A percentile compares a stretch with the other conserved stretches of the same genome.
Conservation (phyloP, 2,113 vertebrate species). For the Carassius auratus region DNA sequence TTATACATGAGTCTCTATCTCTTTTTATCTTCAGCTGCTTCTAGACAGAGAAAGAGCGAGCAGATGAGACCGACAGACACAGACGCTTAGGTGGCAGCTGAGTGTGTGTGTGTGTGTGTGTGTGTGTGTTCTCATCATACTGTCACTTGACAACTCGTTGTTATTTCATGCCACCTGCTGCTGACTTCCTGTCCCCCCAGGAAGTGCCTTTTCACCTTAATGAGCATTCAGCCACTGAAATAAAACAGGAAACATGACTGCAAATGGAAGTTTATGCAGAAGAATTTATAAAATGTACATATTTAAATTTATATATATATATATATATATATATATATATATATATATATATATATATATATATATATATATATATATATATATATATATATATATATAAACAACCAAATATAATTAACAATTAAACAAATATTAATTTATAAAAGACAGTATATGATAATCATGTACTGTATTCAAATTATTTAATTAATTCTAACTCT, state of each 20-base stretch:
- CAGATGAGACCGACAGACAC: neutral
- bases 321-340: too few relatives aligned
- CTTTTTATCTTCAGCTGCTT: neutral
- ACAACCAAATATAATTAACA: neutral
- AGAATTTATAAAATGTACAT: neutral
- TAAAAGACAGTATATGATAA: neutral
- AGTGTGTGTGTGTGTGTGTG: neutral
- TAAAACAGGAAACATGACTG: neutral
- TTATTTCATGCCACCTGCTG: constrained; percentile 17
- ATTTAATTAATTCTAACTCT: neutral
- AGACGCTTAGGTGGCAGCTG: neutral
- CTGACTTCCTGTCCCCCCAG: constrained; percentile 20
- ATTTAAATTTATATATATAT: neutral
- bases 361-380: too few relatives aligned
- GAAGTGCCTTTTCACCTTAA: constrained; percentile 29
- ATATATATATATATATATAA: neutral
- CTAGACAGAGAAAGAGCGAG: neutral
- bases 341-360: too few relatives aligned
- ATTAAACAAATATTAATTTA: neutral
- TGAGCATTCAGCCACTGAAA: constrained; percentile 6
- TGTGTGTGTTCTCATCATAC: constrained; percentile 8
- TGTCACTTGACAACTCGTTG: constrained; percentile 7
- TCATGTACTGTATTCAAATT: neutral
- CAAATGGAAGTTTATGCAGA: neutral
- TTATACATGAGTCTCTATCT: constrained; percentile 20